Base-by-base conservation (phyloP, 2,797 vertebrate genomes). In the Hippocampus kuda region DNA sequence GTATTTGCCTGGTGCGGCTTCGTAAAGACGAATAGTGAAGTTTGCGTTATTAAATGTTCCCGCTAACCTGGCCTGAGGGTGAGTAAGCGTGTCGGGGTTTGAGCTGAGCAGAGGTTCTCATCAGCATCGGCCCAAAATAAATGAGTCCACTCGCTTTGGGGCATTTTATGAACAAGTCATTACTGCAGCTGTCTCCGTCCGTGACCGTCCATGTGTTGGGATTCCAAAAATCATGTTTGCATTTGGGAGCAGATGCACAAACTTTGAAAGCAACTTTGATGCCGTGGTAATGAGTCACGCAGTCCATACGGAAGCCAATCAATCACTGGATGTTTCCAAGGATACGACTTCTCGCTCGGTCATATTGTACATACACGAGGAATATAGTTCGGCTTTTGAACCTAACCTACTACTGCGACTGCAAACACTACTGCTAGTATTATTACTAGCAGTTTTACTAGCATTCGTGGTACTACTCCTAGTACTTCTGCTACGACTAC, bases 1-100 rank as follows among this genome's bases (percentile, higher is more conserved):
- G 20, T 24, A 24, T 11, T 61, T 34, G 16, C 59, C 13, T 0
- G 8, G 16, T 30, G 15, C 26, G 16, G 38, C 38, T 16, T 38
- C 38, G 59, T 30, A 63, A 44, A 70, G 75, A 22, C 65, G 30
- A 61, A 61, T 34, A 9, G 16, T 10, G 18, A 61, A 61, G 59
- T 61, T 61, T 61, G 59, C 18, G 30, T 61, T 61, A 34, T 20
- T 34, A 61, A 61, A 34, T 61, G 30, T 34, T 61, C 59, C 59
- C 20, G 59, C 59, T 61, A 61, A 61, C 59, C 30, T 38, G 27
- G 59, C 59, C 30, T 22, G 30, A 20, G 59, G 59, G 59, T 34
- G 59, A 18, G 16, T 27, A 61, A 61, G 59, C 59, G 16, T 61
- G 30, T 18, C 59, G 16, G 30, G 13, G 30, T 61, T 61, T 61